Conservation (phyloP, 2,888 invertebrate genomes). For the Leptothorax acervorum region DNA sequence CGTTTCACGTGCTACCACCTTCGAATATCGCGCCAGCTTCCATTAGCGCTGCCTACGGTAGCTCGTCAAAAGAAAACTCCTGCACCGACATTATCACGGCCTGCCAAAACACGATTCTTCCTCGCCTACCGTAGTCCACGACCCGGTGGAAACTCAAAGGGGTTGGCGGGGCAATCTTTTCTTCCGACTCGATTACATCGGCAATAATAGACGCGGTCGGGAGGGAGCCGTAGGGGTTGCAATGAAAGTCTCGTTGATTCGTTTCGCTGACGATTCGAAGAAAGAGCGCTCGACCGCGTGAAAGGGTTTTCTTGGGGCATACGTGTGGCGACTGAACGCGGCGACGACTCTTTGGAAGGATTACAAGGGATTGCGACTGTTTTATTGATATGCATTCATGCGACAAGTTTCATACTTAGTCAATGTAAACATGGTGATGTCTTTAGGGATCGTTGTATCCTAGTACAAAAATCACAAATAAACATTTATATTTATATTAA, state of each 20-base stretch:
- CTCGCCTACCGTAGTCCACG: constrained; percentile 47
- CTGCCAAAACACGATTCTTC: constrained; percentile 68
- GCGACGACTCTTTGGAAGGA: constrained; percentile 50
- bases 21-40: constrained; percentile 80
- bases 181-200: constrained; percentile 75
- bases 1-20: constrained; percentile 85
- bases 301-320: constrained; percentile 69
- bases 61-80: constrained; percentile 80
- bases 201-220: constrained; percentile 59
- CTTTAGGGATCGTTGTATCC: background rate
- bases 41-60: constrained; percentile 80
- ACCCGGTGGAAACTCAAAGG: constrained; percentile 65
- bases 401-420: constrained; percentile 14
- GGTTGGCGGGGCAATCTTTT: constrained; percentile 62
- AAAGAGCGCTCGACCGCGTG: constrained; percentile 53
- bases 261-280: constrained; percentile 40
- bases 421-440: constrained; percentile 54
- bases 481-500: background rate
- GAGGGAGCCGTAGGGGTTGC: background rate
- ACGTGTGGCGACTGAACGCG: constrained; percentile 39
- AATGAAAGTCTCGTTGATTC: constrained; percentile 50
- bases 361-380: constrained; percentile 54
- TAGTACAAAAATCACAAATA: background rate
- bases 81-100: constrained; percentile 57
- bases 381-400: constrained; percentile 38